These are phyloP conservation scores for Polietes domitor DNA, from an alignment of 2,888 invertebrate genomes.

Conservation along the genomic window DNA sequence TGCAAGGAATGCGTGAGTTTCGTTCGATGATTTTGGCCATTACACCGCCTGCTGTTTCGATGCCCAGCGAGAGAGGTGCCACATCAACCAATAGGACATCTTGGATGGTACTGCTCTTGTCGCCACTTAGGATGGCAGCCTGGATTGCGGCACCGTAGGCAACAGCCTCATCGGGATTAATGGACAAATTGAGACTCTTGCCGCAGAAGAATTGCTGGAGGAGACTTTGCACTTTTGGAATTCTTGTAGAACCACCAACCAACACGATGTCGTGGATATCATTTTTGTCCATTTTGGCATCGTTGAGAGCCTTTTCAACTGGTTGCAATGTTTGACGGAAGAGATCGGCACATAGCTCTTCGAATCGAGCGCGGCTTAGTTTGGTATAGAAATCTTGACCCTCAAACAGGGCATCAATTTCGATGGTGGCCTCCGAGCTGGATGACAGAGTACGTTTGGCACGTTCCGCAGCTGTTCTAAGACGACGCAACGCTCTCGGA, in stretches of 20 bases:
- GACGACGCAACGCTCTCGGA: constrained; percentile 85
- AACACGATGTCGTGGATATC: constrained; percentile 90
- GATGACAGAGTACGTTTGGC: constrained; percentile 90
- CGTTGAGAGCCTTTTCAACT: constrained; percentile 88
- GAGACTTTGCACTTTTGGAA: constrained; percentile 89
- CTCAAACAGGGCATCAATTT: constrained; percentile 88
- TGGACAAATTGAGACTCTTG: constrained; percentile 87
- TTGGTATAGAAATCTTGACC: constrained; percentile 88
- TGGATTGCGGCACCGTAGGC: constrained; percentile 90
- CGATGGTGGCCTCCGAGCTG: constrained; percentile 88
- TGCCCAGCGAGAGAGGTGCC: constrained; percentile 86
- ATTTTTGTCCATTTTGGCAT: constrained; percentile 89
- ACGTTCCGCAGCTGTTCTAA: constrained; percentile 89
- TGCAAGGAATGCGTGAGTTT: constrained; percentile 88
- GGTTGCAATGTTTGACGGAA: constrained; percentile 88
- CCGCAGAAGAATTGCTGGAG: constrained; percentile 89
- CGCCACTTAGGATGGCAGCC: constrained; percentile 87
- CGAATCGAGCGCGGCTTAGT: constrained; percentile 87
- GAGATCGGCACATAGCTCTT: constrained; percentile 87
- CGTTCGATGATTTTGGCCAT: constrained; percentile 89
- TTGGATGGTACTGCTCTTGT: constrained; percentile 87
- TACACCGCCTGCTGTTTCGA: constrained; percentile 91
- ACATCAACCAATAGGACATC: constrained; percentile 88
- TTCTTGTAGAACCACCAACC: constrained; percentile 91
- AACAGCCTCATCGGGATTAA: constrained; percentile 91